Evolutionary conservation across 2,888 invertebrate species (phyloP).

Genomic region (Calliopum simillimum): DNA sequence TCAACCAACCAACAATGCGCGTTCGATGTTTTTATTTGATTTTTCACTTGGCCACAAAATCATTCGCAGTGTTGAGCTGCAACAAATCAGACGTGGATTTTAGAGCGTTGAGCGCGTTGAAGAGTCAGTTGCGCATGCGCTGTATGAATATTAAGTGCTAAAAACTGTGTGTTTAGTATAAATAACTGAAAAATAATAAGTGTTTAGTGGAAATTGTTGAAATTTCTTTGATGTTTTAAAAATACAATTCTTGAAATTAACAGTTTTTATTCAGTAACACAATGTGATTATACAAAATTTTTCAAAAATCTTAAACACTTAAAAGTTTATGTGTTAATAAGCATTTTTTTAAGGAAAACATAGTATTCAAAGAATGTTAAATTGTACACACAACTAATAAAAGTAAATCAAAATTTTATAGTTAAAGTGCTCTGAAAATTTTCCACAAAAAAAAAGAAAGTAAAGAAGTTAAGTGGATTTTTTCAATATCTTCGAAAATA

Average conservation of each 20-base stretch:
- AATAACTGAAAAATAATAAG: not conserved
- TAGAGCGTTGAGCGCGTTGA: not conserved
- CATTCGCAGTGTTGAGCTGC: constrained; percentile 33
- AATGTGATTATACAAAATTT: too few species aligned
- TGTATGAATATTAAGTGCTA: too few species aligned
- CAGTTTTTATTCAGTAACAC: not conserved
- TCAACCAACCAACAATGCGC: constrained; percentile 2
- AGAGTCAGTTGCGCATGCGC: constrained; percentile 14
- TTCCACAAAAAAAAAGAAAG: not conserved
- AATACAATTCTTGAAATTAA: not conserved
- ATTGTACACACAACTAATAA: not conserved
- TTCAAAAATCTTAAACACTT: too few species aligned
- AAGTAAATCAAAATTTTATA: not conserved
- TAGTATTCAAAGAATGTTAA: not conserved
- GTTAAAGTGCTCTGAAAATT: not conserved
- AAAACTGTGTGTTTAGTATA: not conserved
- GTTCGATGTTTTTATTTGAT: constrained; percentile 20
- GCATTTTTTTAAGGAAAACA: too few species aligned
- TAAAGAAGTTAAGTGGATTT: not conserved
- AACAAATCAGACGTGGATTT: constrained; percentile 21
- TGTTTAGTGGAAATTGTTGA: not conserved
- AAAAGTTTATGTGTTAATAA: too few species aligned
- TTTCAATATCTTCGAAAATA: too few species aligned
- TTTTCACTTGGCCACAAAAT: constrained; percentile 15
- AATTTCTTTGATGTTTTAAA: not conserved